phyloP scores from a whole-genome alignment of 2,113 vertebrate genomes.

The Anser cygnoides region DNA sequence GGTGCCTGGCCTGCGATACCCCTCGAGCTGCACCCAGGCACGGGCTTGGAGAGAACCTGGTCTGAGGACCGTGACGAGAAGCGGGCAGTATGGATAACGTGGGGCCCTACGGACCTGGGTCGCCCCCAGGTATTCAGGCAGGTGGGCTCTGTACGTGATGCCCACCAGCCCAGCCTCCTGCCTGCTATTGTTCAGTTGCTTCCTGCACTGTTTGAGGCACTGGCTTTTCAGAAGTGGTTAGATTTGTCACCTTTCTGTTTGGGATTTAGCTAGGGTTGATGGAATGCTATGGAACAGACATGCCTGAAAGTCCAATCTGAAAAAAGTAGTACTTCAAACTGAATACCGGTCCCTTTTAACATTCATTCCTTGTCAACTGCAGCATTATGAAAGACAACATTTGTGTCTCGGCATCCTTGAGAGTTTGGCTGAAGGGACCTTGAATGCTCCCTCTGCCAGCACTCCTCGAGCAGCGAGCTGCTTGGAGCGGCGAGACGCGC shows the following conservation, averaged over 20 bases:
- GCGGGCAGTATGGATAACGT: neutral
- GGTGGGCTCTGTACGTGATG: neutral
- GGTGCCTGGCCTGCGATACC: neutral
- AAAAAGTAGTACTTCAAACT: neutral
- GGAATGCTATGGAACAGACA: neutral
- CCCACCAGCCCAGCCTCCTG: neutral
- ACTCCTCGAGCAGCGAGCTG: neutral
- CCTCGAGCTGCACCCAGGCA: neutral
- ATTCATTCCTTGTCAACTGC: neutral
- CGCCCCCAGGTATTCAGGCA: neutral
- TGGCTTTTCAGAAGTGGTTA: neutral
- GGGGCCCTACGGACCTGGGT: neutral
- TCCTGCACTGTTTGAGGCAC: neutral
- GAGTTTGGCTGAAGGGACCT: slow-evolving; percentile 12
- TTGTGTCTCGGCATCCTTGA: slow-evolving; percentile 20
- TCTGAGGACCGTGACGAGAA: neutral
- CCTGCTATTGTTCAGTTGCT: neutral
- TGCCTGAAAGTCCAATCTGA: neutral
- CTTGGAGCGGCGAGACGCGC: neutral
- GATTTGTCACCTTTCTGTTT: neutral
- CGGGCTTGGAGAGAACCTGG: neutral
- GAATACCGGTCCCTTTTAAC: neutral
- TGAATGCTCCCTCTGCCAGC: neutral
- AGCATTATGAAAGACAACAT: slow-evolving; percentile 5
- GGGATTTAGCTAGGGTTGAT: neutral